Evolutionary conservation across 2,797 vertebrate species (phyloP), one percentile per base, ranked within the genome.

Genomic region (Leptoclinus maculatus): DNA sequence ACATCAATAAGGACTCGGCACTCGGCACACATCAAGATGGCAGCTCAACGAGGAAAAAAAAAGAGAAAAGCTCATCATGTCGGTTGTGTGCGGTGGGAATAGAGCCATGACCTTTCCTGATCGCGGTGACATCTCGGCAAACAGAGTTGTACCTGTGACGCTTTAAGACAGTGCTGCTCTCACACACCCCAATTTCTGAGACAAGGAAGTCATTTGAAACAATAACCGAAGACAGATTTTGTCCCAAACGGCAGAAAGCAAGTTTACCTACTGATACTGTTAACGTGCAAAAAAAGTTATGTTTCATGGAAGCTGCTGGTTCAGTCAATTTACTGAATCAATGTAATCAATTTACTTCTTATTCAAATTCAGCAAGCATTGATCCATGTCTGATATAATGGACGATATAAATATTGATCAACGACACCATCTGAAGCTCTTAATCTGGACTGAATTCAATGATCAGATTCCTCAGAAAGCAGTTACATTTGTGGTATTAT

Each of bases 11-110:
- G 66, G 81, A 47, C 45, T 47, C 45, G 45, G 36, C 36, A 79
- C 84, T 80, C 43, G 11, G 41, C 89, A 80, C 82, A 69, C 84
- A 71, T 82, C 87, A 83, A 88, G 81, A 88, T 88, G 90, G 83
- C 86, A 86, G 88, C 85, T 84, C 81, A 53, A 66, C 8, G 25
- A 4, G 41, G 2, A n/a, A 2, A 47, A 32, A 32, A 39, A 65
- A 34, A 11, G 17, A 66, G 65, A 74, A 64, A 70, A 83, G 82
- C 77, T 82, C 74, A 71, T 89, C 75, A 41, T 69, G 84, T 75
- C 23, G 36, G 56, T 68, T 67, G 78, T 65, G 75, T 76, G 84
- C 53, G 7, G 54, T 64, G 79, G 83, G 85, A 85, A 81, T 32
- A 66, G 78, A 83, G 84, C 74, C 72, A 6, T 63, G 84, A 87